phyloP scores from a whole-genome alignment of 92 coral and sea anemone species.

The Pocillopora grandis region DNA sequence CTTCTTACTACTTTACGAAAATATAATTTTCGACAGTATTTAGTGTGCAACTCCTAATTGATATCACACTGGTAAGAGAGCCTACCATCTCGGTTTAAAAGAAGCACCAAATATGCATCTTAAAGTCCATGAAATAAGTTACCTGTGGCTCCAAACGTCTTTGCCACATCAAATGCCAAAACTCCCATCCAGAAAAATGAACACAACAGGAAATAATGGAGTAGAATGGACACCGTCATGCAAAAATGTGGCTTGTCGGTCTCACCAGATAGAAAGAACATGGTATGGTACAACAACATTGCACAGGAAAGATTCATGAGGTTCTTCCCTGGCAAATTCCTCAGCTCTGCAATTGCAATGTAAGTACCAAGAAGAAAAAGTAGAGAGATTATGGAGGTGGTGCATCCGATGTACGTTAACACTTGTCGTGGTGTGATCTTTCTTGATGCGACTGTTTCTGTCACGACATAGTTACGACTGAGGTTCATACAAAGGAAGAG shows the following conservation, averaged over 20 bases:
- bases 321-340: slow-evolving; percentile 71
- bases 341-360: slow-evolving; percentile 33
- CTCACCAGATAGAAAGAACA: slow-evolving; percentile 45
- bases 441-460: neutral
- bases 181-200: slow-evolving; percentile 72
- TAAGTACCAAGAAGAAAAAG: slow-evolving; percentile 53
- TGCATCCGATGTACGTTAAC: slow-evolving; percentile 46
- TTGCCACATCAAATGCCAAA: slow-evolving; percentile 64
- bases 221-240: slow-evolving; percentile 44
- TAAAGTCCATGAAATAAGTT: neutral
- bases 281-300: slow-evolving; percentile 49
- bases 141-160: slow-evolving; percentile 63
- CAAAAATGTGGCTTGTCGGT: slow-evolving; percentile 50
- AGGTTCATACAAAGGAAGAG: slow-evolving; percentile 24
- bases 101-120: too few relatives aligned
- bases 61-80: too few relatives aligned
- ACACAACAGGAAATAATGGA: slow-evolving; percentile 60
- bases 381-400: slow-evolving; percentile 46
- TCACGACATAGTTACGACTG: neutral
- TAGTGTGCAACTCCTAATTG: too few relatives aligned
- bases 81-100: too few relatives aligned
- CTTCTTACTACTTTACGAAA: too few relatives aligned
- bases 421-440: slow-evolving; percentile 12
- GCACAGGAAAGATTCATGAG: slow-evolving; percentile 62
- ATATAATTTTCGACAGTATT: too few relatives aligned